Evolutionary conservation across 2,113 vertebrate species (phyloP).

Genomic region (rabbit (Oryctolagus cuniculus)): DNA sequence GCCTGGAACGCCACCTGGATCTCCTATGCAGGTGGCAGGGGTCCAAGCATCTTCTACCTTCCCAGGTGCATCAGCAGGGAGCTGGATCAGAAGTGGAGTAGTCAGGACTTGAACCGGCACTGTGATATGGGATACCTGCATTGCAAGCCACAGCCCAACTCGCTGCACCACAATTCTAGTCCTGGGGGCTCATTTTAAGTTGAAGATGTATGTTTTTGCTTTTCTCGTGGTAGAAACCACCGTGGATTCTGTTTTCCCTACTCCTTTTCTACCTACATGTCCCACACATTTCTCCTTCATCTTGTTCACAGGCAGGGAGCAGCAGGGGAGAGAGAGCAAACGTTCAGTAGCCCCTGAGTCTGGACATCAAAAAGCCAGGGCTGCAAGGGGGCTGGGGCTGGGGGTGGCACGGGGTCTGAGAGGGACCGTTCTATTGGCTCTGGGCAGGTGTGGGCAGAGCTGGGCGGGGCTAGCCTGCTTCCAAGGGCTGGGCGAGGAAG

Average conservation of each 20-base stretch:
- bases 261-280: not conserved
- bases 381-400: too few species aligned
- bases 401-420: fast-evolving
- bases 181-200: not conserved
- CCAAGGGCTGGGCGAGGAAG: not conserved
- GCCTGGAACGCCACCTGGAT: too few species aligned
- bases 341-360: not conserved
- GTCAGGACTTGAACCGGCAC: too few species aligned
- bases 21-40: too few species aligned
- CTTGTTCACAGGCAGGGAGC: not conserved
- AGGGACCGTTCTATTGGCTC: fast-evolving
- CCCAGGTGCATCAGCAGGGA: too few species aligned
- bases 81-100: too few species aligned
- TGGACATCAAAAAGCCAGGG: not conserved
- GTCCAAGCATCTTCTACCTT: too few species aligned
- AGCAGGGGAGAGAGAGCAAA: not conserved
- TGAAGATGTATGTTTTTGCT: not conserved
- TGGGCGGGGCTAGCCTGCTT: not conserved
- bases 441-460: not conserved
- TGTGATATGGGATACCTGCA: too few species aligned
- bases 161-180: too few species aligned
- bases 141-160: too few species aligned
- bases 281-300: not conserved
- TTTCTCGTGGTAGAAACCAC: not conserved
- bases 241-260: not conserved